Evolutionary conservation across 2,797 vertebrate species (phyloP).

Genomic region (Leuciscus waleckii): DNA sequence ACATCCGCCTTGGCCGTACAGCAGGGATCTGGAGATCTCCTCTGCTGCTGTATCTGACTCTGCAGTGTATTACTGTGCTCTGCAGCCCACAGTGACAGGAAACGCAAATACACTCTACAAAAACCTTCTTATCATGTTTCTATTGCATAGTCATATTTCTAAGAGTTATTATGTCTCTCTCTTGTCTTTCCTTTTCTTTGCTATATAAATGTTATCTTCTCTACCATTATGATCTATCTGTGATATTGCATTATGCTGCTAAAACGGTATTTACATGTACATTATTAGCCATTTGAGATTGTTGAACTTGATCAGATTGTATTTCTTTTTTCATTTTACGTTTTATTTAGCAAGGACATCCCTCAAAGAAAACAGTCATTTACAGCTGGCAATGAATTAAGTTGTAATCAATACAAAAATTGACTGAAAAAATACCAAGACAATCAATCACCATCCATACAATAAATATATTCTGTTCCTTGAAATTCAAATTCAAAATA

Average conservation of each 20-base stretch:
- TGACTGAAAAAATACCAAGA: neutral
- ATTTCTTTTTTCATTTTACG: too few relatives aligned
- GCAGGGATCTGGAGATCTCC: too few relatives aligned
- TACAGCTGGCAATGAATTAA: neutral
- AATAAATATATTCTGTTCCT: neutral
- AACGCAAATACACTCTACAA: neutral
- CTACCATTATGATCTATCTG: neutral
- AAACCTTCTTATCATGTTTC: neutral
- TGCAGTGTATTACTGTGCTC: constrained; percentile 49
- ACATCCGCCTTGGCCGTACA: too few relatives aligned
- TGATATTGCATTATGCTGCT: too few relatives aligned
- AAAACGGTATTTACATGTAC: too few relatives aligned
- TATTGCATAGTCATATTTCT: neutral
- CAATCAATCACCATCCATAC: too few relatives aligned
- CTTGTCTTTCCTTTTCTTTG: neutral
- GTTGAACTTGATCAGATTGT: too few relatives aligned
- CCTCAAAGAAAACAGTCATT: neutral
- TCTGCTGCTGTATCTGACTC: constrained; percentile 27
- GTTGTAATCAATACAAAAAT: neutral
- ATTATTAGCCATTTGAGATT: neutral
- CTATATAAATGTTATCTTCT: too few relatives aligned
- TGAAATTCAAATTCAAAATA: neutral
- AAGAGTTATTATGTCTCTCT: neutral
- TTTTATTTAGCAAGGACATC: too few relatives aligned
- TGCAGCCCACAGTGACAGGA: constrained; percentile 52